Conservation (phyloP, 2,888 invertebrate species). For the Parnassius mnemosyne region DNA sequence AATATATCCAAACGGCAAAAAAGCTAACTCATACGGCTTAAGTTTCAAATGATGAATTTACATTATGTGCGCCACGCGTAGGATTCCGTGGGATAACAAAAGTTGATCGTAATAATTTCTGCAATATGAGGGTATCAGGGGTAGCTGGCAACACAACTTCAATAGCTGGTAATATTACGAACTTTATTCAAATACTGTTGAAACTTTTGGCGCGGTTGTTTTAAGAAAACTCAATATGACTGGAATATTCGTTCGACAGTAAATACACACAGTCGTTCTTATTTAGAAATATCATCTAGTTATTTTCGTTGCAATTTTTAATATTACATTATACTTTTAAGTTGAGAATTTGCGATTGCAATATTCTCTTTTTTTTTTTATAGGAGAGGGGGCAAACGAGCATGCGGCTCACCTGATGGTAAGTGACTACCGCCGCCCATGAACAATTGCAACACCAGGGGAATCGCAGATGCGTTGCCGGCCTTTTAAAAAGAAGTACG, state of each 20-base stretch:
- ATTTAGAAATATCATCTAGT: too few species aligned
- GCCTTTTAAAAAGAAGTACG: too few species aligned
- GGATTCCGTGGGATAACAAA: conserved; percentile 30
- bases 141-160: conserved; percentile 34
- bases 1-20: neutral
- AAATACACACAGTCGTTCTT: too few species aligned
- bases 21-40: neutral
- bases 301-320: too few species aligned
- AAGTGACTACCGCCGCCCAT: too few species aligned
- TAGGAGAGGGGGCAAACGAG: too few species aligned
- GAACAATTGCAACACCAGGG: too few species aligned
- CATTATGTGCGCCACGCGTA: conserved; percentile 17
- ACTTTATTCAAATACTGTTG: conserved; percentile 50
- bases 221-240: conserved; percentile 39
- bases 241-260: conserved; percentile 28
- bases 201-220: conserved; percentile 44
- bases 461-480: too few species aligned
- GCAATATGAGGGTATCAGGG: conserved; percentile 35
- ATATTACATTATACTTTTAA: too few species aligned
- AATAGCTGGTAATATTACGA: conserved; percentile 39
- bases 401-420: too few species aligned
- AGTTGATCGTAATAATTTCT: conserved; percentile 36
- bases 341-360: too few species aligned
- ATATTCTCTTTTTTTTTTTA: too few species aligned
- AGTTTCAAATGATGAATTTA: conserved; percentile 19